Evolutionary conservation across 2,113 vertebrate species (phyloP).

Genomic region (Bambusicola thoracicus): DNA sequence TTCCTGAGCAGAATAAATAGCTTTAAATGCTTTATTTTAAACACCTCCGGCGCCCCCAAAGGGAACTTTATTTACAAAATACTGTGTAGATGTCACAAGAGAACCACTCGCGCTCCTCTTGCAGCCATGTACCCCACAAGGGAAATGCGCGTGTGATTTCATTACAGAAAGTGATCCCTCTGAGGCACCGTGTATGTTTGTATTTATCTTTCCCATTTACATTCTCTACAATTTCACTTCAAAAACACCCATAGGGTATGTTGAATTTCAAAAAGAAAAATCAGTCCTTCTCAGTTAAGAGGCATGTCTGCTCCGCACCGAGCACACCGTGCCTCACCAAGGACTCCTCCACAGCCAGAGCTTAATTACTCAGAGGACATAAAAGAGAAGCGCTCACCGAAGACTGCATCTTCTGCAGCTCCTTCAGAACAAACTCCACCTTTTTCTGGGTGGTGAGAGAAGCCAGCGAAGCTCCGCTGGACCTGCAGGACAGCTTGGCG

Average conservation of each 20-base stretch:
- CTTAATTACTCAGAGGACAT: neutral
- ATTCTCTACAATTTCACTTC: neutral
- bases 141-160: neutral
- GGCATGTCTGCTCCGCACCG: neutral
- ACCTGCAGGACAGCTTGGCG: constrained; percentile 91
- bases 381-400: constrained; percentile 77
- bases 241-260: neutral
- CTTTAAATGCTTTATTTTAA: neutral
- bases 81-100: neutral
- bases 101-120: neutral
- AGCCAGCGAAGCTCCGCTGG: constrained; percentile 87
- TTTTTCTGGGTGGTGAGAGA: constrained; percentile 95
- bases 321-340: neutral
- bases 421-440: constrained; percentile 95
- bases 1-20: neutral
- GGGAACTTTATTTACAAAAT: neutral
- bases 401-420: constrained; percentile 89
- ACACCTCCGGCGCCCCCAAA: neutral
- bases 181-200: neutral
- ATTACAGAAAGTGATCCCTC: neutral
- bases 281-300: neutral
- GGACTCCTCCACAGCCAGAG: neutral
- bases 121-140: neutral
- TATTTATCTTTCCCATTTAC: constrained; percentile 46
- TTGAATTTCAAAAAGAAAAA: constrained; percentile 31